phyloP scores from a whole-genome alignment of 2,113 vertebrate species.

The Labeo catla region DNA sequence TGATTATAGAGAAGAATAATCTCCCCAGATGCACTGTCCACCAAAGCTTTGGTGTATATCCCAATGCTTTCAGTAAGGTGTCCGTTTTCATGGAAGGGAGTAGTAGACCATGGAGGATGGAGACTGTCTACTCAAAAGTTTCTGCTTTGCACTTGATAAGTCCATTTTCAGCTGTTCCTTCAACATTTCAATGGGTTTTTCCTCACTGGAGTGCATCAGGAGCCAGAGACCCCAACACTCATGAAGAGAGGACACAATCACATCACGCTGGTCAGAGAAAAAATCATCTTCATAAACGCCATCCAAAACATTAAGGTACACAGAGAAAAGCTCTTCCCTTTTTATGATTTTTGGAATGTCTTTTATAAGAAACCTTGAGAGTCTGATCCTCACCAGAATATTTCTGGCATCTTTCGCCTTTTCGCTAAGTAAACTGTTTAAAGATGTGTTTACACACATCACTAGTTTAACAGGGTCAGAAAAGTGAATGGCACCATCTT shows the following conservation, averaged over 20 bases:
- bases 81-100: neutral
- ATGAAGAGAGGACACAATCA: neutral
- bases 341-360: neutral
- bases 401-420: neutral
- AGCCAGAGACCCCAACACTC: neutral
- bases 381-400: neutral
- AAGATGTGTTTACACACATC: neutral
- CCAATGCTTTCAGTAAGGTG: conserved; percentile 48
- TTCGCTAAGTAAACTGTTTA: neutral
- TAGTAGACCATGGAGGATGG: neutral
- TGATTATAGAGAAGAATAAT: conserved; percentile 69
- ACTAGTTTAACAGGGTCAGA: neutral
- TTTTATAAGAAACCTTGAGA: neutral
- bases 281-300: neutral
- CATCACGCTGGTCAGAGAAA: neutral
- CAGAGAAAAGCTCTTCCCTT: neutral
- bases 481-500: neutral
- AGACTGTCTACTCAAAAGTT: neutral
- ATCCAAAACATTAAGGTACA: neutral
- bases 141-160: neutral
- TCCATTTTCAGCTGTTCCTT: neutral
- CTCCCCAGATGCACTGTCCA: conserved; percentile 56
- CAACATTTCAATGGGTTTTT: neutral
- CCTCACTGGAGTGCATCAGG: neutral
- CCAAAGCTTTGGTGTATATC: conserved; percentile 66